Base-by-base conservation (phyloP, 2,888 invertebrate genomes). In the Anaspis maculata region DNA sequence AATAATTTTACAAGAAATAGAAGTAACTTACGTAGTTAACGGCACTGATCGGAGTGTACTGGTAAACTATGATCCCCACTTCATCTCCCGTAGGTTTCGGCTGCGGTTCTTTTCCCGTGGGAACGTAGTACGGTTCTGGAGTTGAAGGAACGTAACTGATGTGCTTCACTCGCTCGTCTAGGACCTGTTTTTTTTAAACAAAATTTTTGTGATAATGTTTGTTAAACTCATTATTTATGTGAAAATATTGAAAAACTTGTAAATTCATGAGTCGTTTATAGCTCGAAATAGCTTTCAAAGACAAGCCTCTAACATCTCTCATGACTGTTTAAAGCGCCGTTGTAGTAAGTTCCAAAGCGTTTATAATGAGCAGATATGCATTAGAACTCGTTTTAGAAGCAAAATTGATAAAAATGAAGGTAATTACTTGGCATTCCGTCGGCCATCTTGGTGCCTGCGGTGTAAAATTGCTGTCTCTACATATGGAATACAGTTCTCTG, bases 81-180 rank as follows among this genome's bases (percentile, higher is more conserved):
- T 89, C 89, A 59, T 89, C 88, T 9, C 87, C 87, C 3, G 89
- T 80, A 2, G 89, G 87, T 57, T 84, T 84, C 24, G 89, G 89
- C 57, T 78, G 79, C 13, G 83, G 73, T 66, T 90, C 90, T 55
- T 77, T 77, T 26, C 87, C 88, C 13, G 79, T 79, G 23, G 78
- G 70, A 27, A 73, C 67, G 60, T 89, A 91, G 62, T 89, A 90
- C 1, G 82, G 78, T 59, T 94, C 92, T 25, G 85, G 83, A 22
- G 73, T 69, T 2, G 77, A 62, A 3, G 88, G 83, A 42, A 71
- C 70, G 68, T 80, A 79, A 22, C 74, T 74, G 50, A 89, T 76
- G 59, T 92, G 92, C 46, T 75, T 73, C 47, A 92, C 74, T 55
- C 80, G 76, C 55, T 87, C 85, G 49, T 84, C 81, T 44, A 90